Conservation (phyloP, 1,140 invertebrate genomes). For the Magallana ariakensis region DNA sequence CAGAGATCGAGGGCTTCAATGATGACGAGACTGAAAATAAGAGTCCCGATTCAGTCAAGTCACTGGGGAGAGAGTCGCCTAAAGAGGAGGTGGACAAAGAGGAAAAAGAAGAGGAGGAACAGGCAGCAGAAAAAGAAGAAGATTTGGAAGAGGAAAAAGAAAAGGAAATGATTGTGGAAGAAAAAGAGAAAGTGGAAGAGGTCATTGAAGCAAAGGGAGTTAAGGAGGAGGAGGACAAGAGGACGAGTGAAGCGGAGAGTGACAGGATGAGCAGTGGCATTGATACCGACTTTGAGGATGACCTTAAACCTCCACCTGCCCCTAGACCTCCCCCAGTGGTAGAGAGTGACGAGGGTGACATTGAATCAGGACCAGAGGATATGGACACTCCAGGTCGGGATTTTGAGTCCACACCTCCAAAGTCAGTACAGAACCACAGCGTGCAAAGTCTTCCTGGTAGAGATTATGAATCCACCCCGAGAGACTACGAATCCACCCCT, state of each 20-base stretch:
- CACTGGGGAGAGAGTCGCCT: neutral
- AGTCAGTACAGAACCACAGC: slow-evolving; percentile 58
- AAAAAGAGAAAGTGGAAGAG: slow-evolving; percentile 53
- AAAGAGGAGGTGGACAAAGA: slow-evolving; percentile 46
- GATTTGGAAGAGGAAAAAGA: slow-evolving; percentile 48
- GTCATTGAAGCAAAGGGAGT: slow-evolving; percentile 38
- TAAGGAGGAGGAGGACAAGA: slow-evolving; percentile 41
- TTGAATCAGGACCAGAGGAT: slow-evolving; percentile 66
- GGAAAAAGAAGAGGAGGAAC: slow-evolving; percentile 37
- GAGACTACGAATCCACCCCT: slow-evolving; percentile 50
- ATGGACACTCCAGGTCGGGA: slow-evolving; percentile 65
- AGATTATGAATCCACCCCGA: slow-evolving; percentile 51
- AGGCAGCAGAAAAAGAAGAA: slow-evolving; percentile 45
- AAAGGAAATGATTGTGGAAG: slow-evolving; percentile 42
- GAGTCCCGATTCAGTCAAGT: slow-evolving; percentile 19
- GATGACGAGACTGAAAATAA: slow-evolving; percentile 39
- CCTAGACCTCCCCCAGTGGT: slow-evolving; percentile 66
- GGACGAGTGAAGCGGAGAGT: slow-evolving; percentile 55
- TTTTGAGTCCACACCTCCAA: slow-evolving; percentile 65
- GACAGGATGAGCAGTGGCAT: slow-evolving; percentile 64
- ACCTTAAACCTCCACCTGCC: slow-evolving; percentile 65
- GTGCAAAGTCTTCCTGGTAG: slow-evolving; percentile 55
- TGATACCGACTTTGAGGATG: slow-evolving; percentile 67
- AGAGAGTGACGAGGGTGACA: slow-evolving; percentile 68
- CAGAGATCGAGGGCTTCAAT: slow-evolving; percentile 45